A percentile compares a stretch with the other conserved stretches of the same genome.
Conservation (phyloP, 2,797 vertebrate species). For the Sebastes kiyomatsui region DNA sequence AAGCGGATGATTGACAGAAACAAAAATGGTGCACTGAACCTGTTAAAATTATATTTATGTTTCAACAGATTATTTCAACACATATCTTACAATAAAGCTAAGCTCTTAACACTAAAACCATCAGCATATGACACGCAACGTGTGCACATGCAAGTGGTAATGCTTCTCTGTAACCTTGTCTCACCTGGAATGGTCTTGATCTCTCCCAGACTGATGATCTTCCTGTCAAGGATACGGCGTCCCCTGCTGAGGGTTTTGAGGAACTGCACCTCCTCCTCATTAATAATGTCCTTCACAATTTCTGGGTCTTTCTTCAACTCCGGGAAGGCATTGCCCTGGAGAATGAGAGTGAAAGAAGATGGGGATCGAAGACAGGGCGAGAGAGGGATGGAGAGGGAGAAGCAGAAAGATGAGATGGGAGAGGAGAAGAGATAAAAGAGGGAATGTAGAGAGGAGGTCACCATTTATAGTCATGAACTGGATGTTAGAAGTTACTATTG, state of each 20-base stretch:
- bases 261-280: constrained; percentile 96
- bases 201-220: constrained; percentile 93
- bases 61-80: background rate
- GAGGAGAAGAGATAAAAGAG: background rate
- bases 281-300: constrained; percentile 96
- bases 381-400: background rate
- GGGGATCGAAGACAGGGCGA: background rate
- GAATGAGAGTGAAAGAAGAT: background rate
- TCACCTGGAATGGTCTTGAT: constrained; percentile 92
- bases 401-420: too few relatives aligned
- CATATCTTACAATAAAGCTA: background rate
- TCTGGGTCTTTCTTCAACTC: constrained; percentile 97
- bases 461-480: background rate
- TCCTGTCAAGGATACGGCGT: constrained; percentile 94
- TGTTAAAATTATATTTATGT: background rate
- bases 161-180: background rate
- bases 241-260: constrained; percentile 97
- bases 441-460: background rate
- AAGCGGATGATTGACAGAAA: background rate
- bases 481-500: too few relatives aligned
- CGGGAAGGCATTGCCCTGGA: constrained; percentile 94
- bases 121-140: background rate
- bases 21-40: too few relatives aligned
- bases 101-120: background rate
- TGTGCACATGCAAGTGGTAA: too few relatives aligned